Percentiles rank a stretch among this genome's conserved stretches.
Conservation (phyloP, 1,140 invertebrate genomes). For the Euwallacea similis region DNA sequence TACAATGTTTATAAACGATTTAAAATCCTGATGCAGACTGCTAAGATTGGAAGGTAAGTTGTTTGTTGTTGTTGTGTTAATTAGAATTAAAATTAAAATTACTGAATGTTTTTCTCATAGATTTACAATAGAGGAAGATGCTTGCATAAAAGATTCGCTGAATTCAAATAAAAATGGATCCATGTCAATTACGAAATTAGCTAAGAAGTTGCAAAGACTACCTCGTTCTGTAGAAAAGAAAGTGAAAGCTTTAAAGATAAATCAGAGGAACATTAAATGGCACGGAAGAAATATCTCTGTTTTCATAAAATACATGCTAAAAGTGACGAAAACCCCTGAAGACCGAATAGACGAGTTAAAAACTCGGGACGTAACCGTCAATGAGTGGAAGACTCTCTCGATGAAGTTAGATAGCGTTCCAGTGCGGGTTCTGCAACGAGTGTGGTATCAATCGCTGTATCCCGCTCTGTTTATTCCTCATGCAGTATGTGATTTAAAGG, state of each 20-base stretch:
- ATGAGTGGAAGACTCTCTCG: not conserved
- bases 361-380: not conserved
- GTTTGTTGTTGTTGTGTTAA: no score
- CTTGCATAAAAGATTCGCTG: no score
- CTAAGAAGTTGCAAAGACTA: no score
- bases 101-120: no score
- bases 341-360: not conserved
- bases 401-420: not conserved
- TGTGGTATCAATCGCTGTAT: not conserved
- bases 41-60: conserved; percentile 6
- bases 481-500: not conserved
- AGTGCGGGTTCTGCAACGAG: not conserved
- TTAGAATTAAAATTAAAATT: no score
- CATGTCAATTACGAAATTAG: no score
- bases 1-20: conserved; percentile 9
- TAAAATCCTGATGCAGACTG: not conserved
- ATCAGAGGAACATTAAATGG: not conserved
- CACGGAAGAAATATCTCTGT: not conserved
- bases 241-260: no score
- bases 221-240: no score
- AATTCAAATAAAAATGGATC: no score
- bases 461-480: not conserved
- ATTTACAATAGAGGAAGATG: no score
- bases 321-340: not conserved
- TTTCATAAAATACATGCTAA: not conserved